Conservation (phyloP, 1,140 invertebrate species). For the Drosophila chauvacae region DNA sequence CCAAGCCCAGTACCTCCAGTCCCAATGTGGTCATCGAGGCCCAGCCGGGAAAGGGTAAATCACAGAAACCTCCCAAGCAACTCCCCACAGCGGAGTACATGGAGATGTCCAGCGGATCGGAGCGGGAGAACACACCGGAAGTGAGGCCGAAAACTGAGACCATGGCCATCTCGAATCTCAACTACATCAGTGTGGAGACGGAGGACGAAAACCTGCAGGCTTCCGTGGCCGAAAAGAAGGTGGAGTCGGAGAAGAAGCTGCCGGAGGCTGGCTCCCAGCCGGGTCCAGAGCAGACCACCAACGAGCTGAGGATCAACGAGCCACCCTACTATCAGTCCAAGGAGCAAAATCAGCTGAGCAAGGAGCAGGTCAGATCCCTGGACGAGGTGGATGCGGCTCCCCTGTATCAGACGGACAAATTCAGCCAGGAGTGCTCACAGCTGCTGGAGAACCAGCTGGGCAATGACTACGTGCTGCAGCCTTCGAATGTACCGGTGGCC, state of each 20-base stretch:
- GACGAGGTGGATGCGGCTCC: conserved; percentile 70
- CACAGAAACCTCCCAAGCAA: conserved; percentile 63
- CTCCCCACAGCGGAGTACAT: conserved; percentile 76
- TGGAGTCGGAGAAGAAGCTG: conserved; percentile 71
- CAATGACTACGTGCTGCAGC: conserved; percentile 82
- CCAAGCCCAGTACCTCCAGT: conserved; percentile 36
- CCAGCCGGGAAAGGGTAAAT: conserved; percentile 44
- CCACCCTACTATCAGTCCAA: conserved; percentile 83
- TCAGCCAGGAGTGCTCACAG: conserved; percentile 83
- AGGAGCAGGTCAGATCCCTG: conserved; percentile 65
- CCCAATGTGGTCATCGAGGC: conserved; percentile 68
- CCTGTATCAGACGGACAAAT: conserved; percentile 71
- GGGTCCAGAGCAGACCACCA: conserved; percentile 72
- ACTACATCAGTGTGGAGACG: conserved; percentile 82
- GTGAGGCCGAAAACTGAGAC: conserved; percentile 69
- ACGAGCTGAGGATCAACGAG: conserved; percentile 80
- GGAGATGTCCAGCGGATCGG: conserved; percentile 84
- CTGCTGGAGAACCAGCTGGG: conserved; percentile 76
- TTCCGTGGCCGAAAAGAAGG: conserved; percentile 68
- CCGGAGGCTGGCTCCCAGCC: conserved; percentile 30
- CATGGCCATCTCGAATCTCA: conserved; percentile 81
- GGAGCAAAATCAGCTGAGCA: conserved; percentile 70
- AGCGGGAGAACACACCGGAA: conserved; percentile 75
- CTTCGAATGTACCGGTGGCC: conserved; percentile 73
- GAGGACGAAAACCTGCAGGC: conserved; percentile 79